Base-by-base conservation (phyloP, 2,797 vertebrate genomes). In the Lepus townsendii region DNA sequence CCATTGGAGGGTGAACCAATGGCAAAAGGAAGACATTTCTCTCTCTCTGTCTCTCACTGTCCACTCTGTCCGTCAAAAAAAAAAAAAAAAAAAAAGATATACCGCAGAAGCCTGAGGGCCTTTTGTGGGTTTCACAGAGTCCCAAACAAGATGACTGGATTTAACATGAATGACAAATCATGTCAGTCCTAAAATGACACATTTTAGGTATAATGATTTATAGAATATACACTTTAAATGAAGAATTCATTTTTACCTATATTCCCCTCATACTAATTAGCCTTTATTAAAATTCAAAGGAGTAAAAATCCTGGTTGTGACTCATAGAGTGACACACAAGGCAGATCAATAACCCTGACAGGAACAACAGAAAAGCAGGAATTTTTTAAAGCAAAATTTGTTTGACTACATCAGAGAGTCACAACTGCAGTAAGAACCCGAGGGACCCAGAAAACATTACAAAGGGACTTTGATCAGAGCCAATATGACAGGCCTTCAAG, bases 111-210 rank as follows among this genome's bases (percentile, higher is more conserved):
- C 42, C 42, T 78, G 22, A 84, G 60, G 42, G 19, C 47, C 8
- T 83, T 20, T 63, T 75, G 35, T 50, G 38, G 10, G 47, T 80
- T 88, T 82, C 66, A 72, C 6, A 85, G 20, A 72, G n/a, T 65
- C 88, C 71, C 20, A 60, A 88, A 35, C 22, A 91, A 91, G 26
- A 90, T 72, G 78, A 83, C 26, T 73, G 22, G 19, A 93, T 50
- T 76, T 88, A 79, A 93, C 83, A 50, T 85, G 17, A 80, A 75
- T 92, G 12, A 69, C 47, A 82, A 22, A 62, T 85, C 80, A 69
- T 57, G 9, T 84, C 35, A 5, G 24, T 47, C 63, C 68, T 65
- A 80, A 92, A 80, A 42, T 60, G 47, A 2, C 35, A 80, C 13
- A 79, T 32, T 80, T 83, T n/a, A 88, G 42, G 10, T 84, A 65